Base-by-base conservation (phyloP, 2,888 invertebrate species). In the Pelosia muscerda region DNA sequence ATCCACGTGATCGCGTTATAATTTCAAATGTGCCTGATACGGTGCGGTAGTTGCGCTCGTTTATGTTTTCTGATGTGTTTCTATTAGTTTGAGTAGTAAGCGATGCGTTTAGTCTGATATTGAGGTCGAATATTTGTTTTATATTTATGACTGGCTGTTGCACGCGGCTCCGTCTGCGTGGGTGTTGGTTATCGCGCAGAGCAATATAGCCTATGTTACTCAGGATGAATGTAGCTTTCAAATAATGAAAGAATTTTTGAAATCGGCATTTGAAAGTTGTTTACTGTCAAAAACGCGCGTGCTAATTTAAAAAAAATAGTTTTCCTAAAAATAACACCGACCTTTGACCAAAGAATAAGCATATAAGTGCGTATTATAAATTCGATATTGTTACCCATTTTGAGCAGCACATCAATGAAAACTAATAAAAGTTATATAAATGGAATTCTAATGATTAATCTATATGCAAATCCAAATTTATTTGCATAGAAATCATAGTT, bases 1-100 rank as follows among this genome's bases (percentile, higher is more conserved):
- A 19, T 70, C 81, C 84, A 82, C 84, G 88, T 87, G 87, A 87
- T 69, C 68, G 59, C 38, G 76, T 83, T 83, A 74, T 60, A 83
- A 83, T 82, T 85, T 84, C 73, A 83, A 86, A 86, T 84, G 70
- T 49, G 56, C 22, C 42, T n/a, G 63, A 65, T 75, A 74, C 75
- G 66, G 64, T 58, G 56, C 63, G 49, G 49, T 49, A 49, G 49
- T 15, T n/a, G 26, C n/a, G 56, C 58, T 63, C 69, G 61, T 66
- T 55, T 70, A 70, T 68, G 74, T 76, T 73, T 72, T 76, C 65
- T 74, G 65, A 74, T 70, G 58, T 79, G 54, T 72, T 70, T 76
- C 65, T 77, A 73, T 77, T 73, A 53, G 66, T 71, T 70, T 63
- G 38, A 72, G 26, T 78, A 69, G 56, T 72, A 66, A 15, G 59